Conservation (phyloP, 2,113 vertebrate species). For the Xiphophorus couchianus region DNA sequence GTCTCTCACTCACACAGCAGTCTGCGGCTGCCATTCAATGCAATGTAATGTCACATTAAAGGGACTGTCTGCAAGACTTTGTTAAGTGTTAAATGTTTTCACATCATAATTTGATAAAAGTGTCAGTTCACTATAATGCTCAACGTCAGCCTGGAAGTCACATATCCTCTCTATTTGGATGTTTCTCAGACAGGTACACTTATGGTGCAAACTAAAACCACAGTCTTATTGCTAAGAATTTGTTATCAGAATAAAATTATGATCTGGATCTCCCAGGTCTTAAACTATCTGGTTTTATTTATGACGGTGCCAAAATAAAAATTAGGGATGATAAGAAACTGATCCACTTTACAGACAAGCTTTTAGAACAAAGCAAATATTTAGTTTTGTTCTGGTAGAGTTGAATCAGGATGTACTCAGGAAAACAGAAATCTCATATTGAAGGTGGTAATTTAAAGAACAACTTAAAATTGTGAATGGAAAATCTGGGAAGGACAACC, state of each 20-base stretch:
- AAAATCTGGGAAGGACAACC: too few relatives aligned
- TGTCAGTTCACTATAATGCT: neutral
- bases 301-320: neutral
- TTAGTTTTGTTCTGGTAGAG: too few relatives aligned
- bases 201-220: neutral
- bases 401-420: too few relatives aligned
- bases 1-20: slow-evolving; percentile 21
- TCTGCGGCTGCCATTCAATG: slow-evolving; percentile 32
- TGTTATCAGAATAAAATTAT: neutral
- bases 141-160: neutral
- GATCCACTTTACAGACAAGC: neutral
- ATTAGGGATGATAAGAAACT: too few relatives aligned
- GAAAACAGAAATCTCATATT: too few relatives aligned
- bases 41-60: slow-evolving; percentile 25
- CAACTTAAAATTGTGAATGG: too few relatives aligned
- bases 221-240: neutral
- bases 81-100: neutral
- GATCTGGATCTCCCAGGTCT: neutral
- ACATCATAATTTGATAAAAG: neutral
- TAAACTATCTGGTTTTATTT: neutral
- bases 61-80: slow-evolving; percentile 13
- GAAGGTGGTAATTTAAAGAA: too few relatives aligned
- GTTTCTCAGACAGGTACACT: neutral
- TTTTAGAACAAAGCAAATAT: too few relatives aligned
- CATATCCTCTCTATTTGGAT: neutral